phyloP scores from a whole-genome alignment of 2,888 invertebrate genomes.

The Entomobrya proxima region DNA sequence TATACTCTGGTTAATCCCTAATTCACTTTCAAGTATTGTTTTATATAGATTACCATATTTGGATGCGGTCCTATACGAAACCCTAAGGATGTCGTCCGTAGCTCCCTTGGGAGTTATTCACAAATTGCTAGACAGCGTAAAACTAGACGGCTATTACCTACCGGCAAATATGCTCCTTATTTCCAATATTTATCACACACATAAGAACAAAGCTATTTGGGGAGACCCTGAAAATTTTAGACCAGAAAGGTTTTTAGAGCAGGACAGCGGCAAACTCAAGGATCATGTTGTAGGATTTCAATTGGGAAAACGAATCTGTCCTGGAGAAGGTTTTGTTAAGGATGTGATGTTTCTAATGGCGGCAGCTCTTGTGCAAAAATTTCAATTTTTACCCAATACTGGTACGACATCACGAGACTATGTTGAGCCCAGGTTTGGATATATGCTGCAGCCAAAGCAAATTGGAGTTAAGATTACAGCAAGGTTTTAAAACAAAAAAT shows the following conservation, averaged over 20 bases:
- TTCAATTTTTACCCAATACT: neutral
- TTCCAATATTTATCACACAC: neutral
- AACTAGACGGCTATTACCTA: neutral
- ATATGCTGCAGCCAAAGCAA: too few relatives aligned
- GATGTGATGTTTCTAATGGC: neutral
- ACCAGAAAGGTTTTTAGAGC: constrained; percentile 11
- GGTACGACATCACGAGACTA: too few relatives aligned
- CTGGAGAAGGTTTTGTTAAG: neutral
- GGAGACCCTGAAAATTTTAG: neutral
- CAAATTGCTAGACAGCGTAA: neutral
- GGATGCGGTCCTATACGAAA: constrained; percentile 42
- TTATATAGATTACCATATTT: constrained; percentile 36
- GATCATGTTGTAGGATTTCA: neutral
- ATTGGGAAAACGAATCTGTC: neutral
- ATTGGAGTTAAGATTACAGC: too few relatives aligned
- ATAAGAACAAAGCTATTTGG: neutral
- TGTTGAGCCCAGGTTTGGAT: too few relatives aligned
- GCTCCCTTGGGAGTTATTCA: constrained; percentile 1
- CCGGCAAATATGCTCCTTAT: neutral
- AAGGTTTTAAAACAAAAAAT: too few relatives aligned
- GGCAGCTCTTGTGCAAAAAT: neutral
- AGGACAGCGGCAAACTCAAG: neutral
- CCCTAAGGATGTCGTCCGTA: neutral
- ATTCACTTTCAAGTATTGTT: too few relatives aligned
- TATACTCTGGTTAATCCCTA: too few relatives aligned